phyloP scores from a whole-genome alignment of 2,888 invertebrate species.

The Anthophora plumipes region DNA sequence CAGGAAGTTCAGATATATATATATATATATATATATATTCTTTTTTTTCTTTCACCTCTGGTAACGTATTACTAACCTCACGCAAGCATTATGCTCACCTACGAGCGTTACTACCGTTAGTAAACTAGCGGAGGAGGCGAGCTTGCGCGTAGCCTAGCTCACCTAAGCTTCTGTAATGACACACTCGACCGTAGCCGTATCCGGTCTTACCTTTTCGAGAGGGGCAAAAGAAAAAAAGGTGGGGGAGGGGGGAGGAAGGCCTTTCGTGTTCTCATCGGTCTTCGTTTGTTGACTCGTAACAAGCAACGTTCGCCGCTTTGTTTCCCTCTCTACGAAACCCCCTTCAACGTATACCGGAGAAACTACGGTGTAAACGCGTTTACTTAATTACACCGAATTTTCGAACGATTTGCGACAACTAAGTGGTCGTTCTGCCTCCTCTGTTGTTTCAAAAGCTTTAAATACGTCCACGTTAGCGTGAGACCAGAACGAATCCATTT shows the following conservation, averaged over 20 bases:
- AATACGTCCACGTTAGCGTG: constrained; percentile 6
- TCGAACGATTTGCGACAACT: constrained; percentile 45
- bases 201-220: constrained; percentile 55
- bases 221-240: constrained; percentile 15
- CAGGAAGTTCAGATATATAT: constrained; percentile 31
- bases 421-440: constrained; percentile 9
- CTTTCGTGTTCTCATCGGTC: constrained; percentile 35
- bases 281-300: constrained; percentile 35
- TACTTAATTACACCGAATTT: constrained; percentile 54
- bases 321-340: not conserved
- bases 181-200: constrained; percentile 33
- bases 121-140: constrained; percentile 10
- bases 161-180: constrained; percentile 45
- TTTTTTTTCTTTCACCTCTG: not conserved
- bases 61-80: constrained; percentile 23
- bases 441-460: not conserved
- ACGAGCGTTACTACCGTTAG: constrained; percentile 25
- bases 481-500: constrained; percentile 40
- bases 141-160: constrained; percentile 20
- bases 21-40: too few species aligned
- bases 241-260: too few species aligned
- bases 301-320: constrained; percentile 16
- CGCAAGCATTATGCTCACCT: constrained; percentile 21
- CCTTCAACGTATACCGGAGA: too few species aligned
- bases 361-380: constrained; percentile 20